Evolutionary conservation across 2,113 vertebrate genomes (phyloP).

Genomic region (Abramis brama): DNA sequence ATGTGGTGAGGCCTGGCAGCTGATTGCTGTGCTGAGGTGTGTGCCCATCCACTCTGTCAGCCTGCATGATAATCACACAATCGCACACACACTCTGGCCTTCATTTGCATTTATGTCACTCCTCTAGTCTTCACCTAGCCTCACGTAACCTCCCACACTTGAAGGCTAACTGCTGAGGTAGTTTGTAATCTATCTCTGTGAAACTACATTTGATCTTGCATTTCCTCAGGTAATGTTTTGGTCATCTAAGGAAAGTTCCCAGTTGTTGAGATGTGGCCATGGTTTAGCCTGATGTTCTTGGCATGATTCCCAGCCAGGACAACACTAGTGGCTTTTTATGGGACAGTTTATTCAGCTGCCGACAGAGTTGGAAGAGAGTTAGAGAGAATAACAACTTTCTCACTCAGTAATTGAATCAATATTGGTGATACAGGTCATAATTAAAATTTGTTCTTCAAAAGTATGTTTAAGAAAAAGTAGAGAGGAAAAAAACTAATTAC

Average conservation of each 20-base stretch:
- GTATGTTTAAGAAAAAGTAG: not conserved
- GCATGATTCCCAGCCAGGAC: not conserved
- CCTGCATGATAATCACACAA: conserved; percentile 43
- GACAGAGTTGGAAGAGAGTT: not conserved
- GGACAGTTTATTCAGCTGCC: conserved; percentile 1
- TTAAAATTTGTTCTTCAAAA: not conserved
- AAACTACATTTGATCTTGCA: conserved; percentile 14
- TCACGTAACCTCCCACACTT: conserved; percentile 24
- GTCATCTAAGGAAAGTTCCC: not conserved
- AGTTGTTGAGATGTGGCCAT: conserved; percentile 14
- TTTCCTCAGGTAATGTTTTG: conserved; percentile 5
- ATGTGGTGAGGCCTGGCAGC: conserved; percentile 37
- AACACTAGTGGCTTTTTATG: not conserved
- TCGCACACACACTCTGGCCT: conserved; percentile 33
- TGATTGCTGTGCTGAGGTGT: conserved; percentile 47
- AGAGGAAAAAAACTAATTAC: not conserved
- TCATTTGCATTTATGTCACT: conserved; percentile 48
- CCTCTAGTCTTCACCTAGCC: conserved; percentile 3
- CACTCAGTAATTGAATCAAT: not conserved
- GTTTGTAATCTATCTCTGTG: conserved; percentile 16
- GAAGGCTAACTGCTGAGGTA: conserved; percentile 21
- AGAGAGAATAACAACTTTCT: conserved; percentile 2
- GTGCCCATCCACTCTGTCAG: conserved; percentile 44
- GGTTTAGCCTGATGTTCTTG: conserved; percentile 12
- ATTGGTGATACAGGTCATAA: not conserved